phyloP scores from a whole-genome alignment of 1,140 invertebrate species.

The Hormaphis cornu region DNA sequence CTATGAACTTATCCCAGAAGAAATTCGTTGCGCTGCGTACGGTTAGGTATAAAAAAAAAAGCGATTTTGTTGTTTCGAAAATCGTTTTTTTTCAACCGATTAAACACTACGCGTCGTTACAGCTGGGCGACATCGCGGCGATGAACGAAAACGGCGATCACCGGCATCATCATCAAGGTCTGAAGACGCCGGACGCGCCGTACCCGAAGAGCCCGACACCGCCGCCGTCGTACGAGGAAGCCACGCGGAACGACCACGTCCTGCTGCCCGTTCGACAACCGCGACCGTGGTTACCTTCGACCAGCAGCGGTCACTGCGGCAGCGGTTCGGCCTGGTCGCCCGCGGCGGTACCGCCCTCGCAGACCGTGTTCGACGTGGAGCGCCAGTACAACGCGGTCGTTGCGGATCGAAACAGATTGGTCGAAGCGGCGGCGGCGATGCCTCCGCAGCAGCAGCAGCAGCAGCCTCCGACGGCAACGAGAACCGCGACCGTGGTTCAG shows the following conservation, averaged over 20 bases:
- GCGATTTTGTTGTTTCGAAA: too few relatives aligned
- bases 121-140: neutral
- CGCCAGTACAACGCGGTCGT: neutral
- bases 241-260: neutral
- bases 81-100: too few relatives aligned
- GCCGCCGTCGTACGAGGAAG: slow-evolving; percentile 7
- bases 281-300: neutral
- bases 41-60: too few relatives aligned
- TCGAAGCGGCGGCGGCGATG: too few relatives aligned
- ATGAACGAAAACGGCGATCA: neutral
- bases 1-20: too few relatives aligned
- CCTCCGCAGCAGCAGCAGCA: neutral
- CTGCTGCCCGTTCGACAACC: neutral
- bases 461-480: neutral
- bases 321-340: neutral
- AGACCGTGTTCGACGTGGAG: neutral
- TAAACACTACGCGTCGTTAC: neutral
- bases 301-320: neutral
- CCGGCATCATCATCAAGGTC: neutral
- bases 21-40: too few relatives aligned
- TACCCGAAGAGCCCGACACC: neutral
- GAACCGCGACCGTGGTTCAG: neutral
- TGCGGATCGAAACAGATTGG: neutral
- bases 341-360: too few relatives aligned
- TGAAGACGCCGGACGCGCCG: neutral